Evolutionary conservation across 92 coral and sea anemone genomes (phyloP).

Genomic region (Epizoanthus illoricatus): DNA sequence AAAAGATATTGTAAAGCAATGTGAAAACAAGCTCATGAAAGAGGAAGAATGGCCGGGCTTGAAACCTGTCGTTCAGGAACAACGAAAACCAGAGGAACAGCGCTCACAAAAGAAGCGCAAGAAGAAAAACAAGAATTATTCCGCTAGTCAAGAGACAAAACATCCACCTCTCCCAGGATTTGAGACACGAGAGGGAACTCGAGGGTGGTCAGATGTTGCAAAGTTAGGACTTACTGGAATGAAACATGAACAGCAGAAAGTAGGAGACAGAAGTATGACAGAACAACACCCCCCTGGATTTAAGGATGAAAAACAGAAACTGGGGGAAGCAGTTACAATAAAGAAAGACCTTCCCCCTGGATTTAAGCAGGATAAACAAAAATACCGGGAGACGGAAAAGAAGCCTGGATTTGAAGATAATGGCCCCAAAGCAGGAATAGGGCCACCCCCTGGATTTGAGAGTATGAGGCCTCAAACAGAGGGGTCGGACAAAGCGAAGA

Average conservation of each 20-base stretch:
- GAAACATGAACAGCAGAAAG: not conserved
- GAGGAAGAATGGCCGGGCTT: conserved; percentile 9
- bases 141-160: not conserved
- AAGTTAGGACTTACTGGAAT: not conserved
- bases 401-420: conserved; percentile 13
- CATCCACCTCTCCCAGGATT: not conserved
- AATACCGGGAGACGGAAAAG: not conserved
- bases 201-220: conserved; percentile 16
- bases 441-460: conserved; percentile 23
- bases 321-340: not conserved
- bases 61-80: not conserved
- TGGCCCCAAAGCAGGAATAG: not conserved
- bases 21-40: not conserved
- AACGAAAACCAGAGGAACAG: not conserved
- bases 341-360: not conserved
- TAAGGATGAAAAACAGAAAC: not conserved
- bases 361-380: not conserved
- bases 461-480: not conserved
- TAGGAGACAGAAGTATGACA: not conserved
- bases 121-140: not conserved
- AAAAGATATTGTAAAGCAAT: not conserved
- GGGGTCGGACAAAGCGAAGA: not conserved
- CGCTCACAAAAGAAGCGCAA: not conserved
- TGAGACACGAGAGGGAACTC: not conserved
- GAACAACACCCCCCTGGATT: not conserved